A percentile compares a stretch with the other conserved stretches of the same genome.
phyloP scores from a whole-genome alignment of 1,140 invertebrate species.

The Araneus ventricosus region DNA sequence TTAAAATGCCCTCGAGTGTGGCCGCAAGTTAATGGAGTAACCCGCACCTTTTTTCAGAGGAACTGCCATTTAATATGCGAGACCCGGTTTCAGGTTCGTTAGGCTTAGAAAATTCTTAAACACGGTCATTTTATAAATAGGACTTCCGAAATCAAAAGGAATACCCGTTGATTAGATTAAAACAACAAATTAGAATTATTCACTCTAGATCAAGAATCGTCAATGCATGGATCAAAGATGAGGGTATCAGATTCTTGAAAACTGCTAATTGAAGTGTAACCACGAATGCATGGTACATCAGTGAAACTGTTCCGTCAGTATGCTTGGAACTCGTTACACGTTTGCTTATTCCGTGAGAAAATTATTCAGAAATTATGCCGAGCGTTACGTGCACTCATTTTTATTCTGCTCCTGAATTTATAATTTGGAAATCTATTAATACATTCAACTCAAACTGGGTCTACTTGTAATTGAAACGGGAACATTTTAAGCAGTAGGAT shows the following conservation, averaged over 20 bases:
- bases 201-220: neutral
- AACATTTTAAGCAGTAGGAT: neutral
- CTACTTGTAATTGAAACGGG: neutral
- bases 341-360: neutral
- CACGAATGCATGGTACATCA: neutral
- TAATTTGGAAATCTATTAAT: constrained; percentile 4
- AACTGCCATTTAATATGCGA: constrained; percentile 59
- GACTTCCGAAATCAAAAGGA: neutral
- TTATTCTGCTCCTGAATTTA: neutral
- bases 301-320: neutral
- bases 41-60: constrained; percentile 52
- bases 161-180: neutral
- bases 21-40: constrained; percentile 28
- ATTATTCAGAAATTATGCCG: neutral
- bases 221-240: neutral
- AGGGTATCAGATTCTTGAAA: neutral
- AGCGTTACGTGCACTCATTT: neutral
- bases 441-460: neutral
- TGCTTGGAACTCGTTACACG: neutral
- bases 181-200: neutral
- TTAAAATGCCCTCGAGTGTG: neutral
- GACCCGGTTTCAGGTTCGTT: constrained; percentile 36
- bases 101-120: constrained; percentile 14
- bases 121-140: neutral
- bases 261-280: neutral